These are phyloP conservation scores for Dasyprocta punctata DNA, from an alignment of 2,113 vertebrate genomes.

Conservation along the genomic window DNA sequence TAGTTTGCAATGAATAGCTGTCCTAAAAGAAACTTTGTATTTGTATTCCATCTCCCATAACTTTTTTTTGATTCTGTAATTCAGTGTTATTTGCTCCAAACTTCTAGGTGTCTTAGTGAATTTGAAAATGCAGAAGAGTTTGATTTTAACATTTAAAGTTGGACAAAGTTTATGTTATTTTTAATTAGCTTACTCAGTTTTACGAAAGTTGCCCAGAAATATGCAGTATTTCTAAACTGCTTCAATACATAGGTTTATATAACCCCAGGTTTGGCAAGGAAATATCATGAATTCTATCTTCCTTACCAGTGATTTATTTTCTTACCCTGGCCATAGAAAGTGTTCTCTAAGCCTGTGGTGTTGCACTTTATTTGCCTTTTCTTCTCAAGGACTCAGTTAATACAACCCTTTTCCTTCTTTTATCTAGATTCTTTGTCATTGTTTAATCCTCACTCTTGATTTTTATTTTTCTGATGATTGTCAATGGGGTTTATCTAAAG, in stretches of 20 bases:
- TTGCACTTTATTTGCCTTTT: neutral
- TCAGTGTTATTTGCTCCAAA: neutral
- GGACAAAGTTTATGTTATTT: neutral
- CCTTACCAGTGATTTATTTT: neutral
- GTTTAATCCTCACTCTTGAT: neutral
- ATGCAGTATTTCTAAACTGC: neutral
- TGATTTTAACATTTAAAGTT: neutral
- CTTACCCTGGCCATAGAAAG: neutral
- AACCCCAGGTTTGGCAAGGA: neutral
- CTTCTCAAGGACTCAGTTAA: neutral
- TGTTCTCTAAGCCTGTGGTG: neutral
- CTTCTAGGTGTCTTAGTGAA: neutral
- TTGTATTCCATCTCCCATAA: neutral
- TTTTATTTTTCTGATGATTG: neutral
- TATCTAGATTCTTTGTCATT: neutral
- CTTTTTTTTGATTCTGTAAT: neutral
- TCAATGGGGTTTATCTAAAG: neutral
- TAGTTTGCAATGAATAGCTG: neutral
- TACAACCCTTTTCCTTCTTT: neutral
- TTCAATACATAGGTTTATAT: neutral
- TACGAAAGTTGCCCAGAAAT: neutral
- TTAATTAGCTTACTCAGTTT: neutral
- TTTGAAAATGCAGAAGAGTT: constrained; percentile 33
- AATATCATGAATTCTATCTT: neutral
- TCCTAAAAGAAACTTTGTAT: neutral